Base-by-base conservation (phyloP, 1,140 invertebrate genomes). In the Cydia strobilella region DNA sequence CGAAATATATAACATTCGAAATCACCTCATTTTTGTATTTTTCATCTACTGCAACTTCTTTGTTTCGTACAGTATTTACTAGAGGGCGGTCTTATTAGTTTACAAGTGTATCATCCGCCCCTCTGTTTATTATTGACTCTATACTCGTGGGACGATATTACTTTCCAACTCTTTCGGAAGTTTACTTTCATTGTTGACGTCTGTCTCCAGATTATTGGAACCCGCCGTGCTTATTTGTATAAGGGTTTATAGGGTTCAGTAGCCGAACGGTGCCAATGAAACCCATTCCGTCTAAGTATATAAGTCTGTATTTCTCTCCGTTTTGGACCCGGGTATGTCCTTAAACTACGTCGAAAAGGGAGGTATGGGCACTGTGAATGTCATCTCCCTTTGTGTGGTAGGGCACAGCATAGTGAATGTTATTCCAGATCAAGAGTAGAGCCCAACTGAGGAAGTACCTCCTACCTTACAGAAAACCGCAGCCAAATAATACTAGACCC, bases 151-250 rank as follows among this genome's bases (percentile, higher is more conserved):
- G 82, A 84, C 86, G 85, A 91, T 92, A 92, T 92, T 92, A 92
- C 89, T 92, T 92, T 86, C 84, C 86, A 92, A 92, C 90, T 92
- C 90, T 92, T 92, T 92, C 90, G 88, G 86, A 90, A 90, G 90
- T 92, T 92, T 91, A 82, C 87, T 79, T 84, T 85, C 86, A 87
- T 89, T 91, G 87, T 91, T 92, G 88, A 91, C 90, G 90, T 90
- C 88, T 89, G 86, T 84, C 83, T 84, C 88, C 85, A 84, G 87
- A 90, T 90, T 90, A 89, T 90, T 90, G 88, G 89, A 90, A 90
- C 82, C 74, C 81, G 81, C 77, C 77, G 73, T 80, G 81, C 81
- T 84, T 89, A 90, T 90, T 88, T 89, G 87, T 23, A 23, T 59
- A 59, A n/a, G n/a, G n/a, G 54, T 59, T 59, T 59, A 18, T 59